phyloP scores from a whole-genome alignment of 1,140 invertebrate species.

The Macrocentrus cingulum region DNA sequence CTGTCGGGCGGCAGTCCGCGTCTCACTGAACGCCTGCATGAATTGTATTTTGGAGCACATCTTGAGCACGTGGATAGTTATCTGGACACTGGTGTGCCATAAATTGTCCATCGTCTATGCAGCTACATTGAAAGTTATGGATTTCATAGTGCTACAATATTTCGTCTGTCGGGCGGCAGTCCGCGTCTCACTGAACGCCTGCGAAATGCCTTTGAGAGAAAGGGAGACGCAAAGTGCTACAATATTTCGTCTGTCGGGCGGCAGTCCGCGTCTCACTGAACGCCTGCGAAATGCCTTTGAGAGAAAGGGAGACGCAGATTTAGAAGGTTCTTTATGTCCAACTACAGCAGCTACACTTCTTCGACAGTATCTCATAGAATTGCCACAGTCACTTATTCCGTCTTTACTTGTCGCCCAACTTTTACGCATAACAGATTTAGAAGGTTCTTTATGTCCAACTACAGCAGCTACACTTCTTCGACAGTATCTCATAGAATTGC shows the following conservation, averaged over 20 bases:
- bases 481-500: constrained; percentile 59
- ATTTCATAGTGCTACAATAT: constrained; percentile 52
- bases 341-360: too few relatives aligned
- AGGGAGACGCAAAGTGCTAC: constrained; percentile 56
- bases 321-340: too few relatives aligned
- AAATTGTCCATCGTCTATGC: constrained; percentile 55
- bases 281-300: constrained; percentile 54
- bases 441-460: constrained; percentile 52
- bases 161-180: constrained; percentile 52
- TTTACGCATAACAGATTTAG: too few relatives aligned
- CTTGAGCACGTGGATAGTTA: constrained; percentile 48
- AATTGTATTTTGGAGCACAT: constrained; percentile 48
- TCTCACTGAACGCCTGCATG: constrained; percentile 26
- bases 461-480: constrained; percentile 57
- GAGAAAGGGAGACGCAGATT: constrained; percentile 57
- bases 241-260: constrained; percentile 53
- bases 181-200: constrained; percentile 53
- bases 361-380: too few relatives aligned
- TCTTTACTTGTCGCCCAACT: too few relatives aligned
- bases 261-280: constrained; percentile 53
- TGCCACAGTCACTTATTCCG: too few relatives aligned
- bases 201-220: constrained; percentile 54
- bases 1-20: too few relatives aligned
- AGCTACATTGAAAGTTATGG: constrained; percentile 55
- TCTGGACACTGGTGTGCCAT: constrained; percentile 53